A percentile compares a stretch with the other conserved stretches of the same genome.
phyloP scores from a whole-genome alignment of 2,797 vertebrate genomes.

The Lepus oiostolus region DNA sequence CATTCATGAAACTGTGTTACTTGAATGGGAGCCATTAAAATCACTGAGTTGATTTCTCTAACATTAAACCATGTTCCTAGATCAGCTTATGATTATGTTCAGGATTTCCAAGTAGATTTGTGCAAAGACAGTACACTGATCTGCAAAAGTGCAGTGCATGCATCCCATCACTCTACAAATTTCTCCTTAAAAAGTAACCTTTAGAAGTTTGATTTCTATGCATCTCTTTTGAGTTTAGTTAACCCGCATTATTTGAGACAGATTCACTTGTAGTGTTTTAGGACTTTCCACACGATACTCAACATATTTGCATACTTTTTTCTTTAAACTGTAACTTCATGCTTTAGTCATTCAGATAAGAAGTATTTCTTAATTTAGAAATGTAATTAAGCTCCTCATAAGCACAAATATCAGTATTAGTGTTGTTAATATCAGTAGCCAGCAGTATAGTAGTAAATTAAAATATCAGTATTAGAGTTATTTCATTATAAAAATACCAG shows the following conservation, averaged over 20 bases:
- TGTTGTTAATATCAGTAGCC: background rate
- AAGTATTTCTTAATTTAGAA: background rate
- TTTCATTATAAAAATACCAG: background rate
- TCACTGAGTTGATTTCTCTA: background rate
- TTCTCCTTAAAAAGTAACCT: background rate
- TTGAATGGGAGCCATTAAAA: background rate
- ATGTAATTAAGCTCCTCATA: background rate
- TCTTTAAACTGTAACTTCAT: background rate
- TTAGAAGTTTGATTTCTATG: background rate
- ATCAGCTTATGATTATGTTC: background rate
- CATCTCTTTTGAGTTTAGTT: background rate
- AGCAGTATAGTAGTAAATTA: background rate
- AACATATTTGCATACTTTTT: background rate
- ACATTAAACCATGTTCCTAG: background rate
- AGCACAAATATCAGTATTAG: background rate
- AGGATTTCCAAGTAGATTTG: background rate
- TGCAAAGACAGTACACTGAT: background rate
- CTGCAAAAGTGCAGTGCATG: background rate
- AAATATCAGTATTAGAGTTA: background rate
- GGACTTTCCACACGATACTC: background rate
- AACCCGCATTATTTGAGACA: background rate
- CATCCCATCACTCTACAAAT: background rate
- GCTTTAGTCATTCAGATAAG: conserved; percentile 20
- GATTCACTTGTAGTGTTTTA: background rate
- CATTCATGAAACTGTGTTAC: background rate